Conservation (phyloP, 1,140 invertebrate genomes). For the Lasioglossum albipes region DNA sequence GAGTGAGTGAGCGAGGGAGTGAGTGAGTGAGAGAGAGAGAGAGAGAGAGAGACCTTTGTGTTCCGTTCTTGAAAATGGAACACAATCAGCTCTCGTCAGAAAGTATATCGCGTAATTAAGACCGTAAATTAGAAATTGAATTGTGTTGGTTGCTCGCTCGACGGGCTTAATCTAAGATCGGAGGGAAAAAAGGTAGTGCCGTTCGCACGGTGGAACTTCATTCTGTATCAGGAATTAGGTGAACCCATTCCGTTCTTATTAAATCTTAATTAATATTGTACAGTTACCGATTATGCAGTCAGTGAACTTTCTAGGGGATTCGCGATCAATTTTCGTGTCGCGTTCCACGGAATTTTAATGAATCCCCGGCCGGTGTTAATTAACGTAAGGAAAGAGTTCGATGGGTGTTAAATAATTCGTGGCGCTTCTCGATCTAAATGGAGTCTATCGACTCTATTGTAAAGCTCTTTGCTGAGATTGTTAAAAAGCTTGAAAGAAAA, state of each 20-base stretch:
- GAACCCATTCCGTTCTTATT: constrained; percentile 3
- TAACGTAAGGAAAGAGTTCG: not conserved
- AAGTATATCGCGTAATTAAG: constrained; percentile 22
- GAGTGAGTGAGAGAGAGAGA: not conserved
- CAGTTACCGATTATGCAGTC: constrained; percentile 29
- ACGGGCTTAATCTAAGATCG: constrained; percentile 10
- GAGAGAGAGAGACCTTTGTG: not conserved
- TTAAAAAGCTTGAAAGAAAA: too few species aligned
- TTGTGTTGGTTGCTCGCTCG: constrained; percentile 6
- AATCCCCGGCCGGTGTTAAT: not conserved
- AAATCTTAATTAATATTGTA: constrained; percentile 21
- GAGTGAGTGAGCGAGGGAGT: too few species aligned
- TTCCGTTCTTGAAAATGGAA: constrained; percentile 11
- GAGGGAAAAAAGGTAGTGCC: constrained; percentile 1
- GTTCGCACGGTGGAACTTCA: constrained; percentile 7
- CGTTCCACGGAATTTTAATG: not conserved
- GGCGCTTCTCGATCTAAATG: too few species aligned
- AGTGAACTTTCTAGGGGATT: not conserved
- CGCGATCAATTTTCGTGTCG: not conserved
- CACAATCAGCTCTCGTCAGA: constrained; percentile 29
- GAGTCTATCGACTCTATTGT: too few species aligned
- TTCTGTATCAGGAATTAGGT: constrained; percentile 32
- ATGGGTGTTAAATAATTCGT: not conserved
- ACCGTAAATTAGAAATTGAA: constrained; percentile 26
- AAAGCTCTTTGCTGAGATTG: too few species aligned